These are phyloP conservation scores for Aphelinus certus DNA, from an alignment of 1,140 invertebrate genomes.

Conservation along the genomic window DNA sequence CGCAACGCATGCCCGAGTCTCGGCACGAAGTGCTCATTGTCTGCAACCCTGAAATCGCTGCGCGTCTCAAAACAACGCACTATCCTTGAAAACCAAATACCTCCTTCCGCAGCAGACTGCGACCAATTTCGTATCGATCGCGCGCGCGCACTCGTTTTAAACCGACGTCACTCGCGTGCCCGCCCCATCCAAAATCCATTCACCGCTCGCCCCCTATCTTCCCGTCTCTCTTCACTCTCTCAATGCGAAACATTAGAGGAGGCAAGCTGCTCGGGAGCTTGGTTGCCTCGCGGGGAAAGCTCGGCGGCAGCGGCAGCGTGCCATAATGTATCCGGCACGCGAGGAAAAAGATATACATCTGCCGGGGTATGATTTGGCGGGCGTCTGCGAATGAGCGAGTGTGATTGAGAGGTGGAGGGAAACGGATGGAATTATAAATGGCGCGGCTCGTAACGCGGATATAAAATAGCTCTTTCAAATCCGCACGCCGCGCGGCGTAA, in stretches of 20 bases:
- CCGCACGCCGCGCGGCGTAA: conserved; percentile 43
- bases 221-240: neutral
- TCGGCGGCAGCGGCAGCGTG: too few relatives aligned
- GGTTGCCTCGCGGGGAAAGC: conserved; percentile 5
- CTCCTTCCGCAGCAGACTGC: too few relatives aligned
- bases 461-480: conserved; percentile 53
- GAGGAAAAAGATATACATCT: conserved; percentile 46
- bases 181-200: conserved; percentile 39
- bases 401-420: conserved; percentile 35
- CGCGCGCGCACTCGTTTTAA: neutral
- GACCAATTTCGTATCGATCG: neutral
- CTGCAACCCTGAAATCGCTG: too few relatives aligned
- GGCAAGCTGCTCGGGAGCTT: conserved; percentile 32
- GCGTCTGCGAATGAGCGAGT: conserved; percentile 22
- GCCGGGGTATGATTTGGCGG: conserved; percentile 47
- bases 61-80: too few relatives aligned
- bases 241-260: conserved; percentile 4
- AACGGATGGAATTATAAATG: conserved; percentile 45
- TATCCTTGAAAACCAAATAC: too few relatives aligned
- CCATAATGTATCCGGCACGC: conserved; percentile 38
- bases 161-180: neutral
- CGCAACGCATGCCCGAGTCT: too few relatives aligned
- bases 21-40: too few relatives aligned
- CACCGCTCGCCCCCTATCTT: neutral
- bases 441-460: conserved; percentile 42